A percentile compares a stretch with the other conserved stretches of the same genome.
phyloP scores from a whole-genome alignment of 2,888 invertebrate species.

The Cotesia congregata region DNA sequence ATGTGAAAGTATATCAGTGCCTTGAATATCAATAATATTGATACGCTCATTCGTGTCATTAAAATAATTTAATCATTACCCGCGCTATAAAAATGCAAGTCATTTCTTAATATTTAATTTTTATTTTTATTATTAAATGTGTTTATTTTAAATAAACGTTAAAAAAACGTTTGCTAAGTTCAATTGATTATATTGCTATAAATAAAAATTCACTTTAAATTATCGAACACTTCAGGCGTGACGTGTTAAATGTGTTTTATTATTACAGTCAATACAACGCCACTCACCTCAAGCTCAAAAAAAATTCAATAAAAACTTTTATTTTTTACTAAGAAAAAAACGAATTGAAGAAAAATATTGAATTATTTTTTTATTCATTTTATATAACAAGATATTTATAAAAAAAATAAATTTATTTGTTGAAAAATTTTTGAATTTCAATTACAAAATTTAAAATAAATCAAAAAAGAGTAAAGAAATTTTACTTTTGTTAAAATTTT shows the following conservation, averaged over 20 bases:
- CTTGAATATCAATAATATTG: conserved; percentile 24
- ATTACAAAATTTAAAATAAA: conserved; percentile 3
- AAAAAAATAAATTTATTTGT: conserved; percentile 3
- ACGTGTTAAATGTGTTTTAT: too few relatives aligned
- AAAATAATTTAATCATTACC: conserved; percentile 35
- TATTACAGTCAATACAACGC: too few relatives aligned
- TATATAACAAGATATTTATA: too few relatives aligned
- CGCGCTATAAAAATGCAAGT: conserved; percentile 11
- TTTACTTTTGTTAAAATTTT: neutral
- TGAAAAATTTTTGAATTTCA: conserved; percentile 56
- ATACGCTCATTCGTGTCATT: conserved; percentile 19
- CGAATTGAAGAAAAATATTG: too few relatives aligned
- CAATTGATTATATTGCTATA: too few relatives aligned
- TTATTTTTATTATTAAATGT: conserved; percentile 9
- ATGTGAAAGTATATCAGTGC: conserved; percentile 45
- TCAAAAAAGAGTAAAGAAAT: neutral
- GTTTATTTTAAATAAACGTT: neutral
- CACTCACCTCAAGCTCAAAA: too few relatives aligned
- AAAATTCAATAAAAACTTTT: too few relatives aligned
- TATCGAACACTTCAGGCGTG: too few relatives aligned
- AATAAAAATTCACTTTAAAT: too few relatives aligned
- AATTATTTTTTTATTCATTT: too few relatives aligned
- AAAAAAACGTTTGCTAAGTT: neutral
- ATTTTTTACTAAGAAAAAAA: too few relatives aligned
- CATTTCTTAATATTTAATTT: conserved; percentile 3